Percentiles rank a stretch among this genome's conserved stretches.
Conservation (phyloP, 2,797 vertebrate species). For the Pristis pectinata region DNA sequence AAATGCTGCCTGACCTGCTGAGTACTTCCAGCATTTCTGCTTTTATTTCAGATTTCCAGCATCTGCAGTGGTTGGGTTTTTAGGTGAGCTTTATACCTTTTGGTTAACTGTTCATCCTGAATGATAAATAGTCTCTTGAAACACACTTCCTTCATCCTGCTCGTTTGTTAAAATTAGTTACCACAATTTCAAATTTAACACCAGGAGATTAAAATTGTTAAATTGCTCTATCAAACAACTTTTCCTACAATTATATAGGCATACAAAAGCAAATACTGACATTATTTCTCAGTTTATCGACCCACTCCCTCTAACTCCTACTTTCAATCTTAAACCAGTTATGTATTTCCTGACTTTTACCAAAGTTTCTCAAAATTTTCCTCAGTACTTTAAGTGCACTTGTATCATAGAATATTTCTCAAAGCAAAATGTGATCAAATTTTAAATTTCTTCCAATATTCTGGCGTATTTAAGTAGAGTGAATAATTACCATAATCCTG, state of each 20-base stretch:
- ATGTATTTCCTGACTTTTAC: neutral
- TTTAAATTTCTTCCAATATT: neutral
- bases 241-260: neutral
- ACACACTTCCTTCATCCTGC: neutral
- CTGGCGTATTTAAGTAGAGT: neutral
- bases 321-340: neutral
- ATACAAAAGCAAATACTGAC: neutral
- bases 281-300: neutral
- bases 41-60: neutral
- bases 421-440: neutral
- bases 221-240: neutral
- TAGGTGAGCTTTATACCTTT: too few species aligned
- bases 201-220: neutral
- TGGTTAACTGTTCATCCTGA: neutral
- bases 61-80: too few species aligned
- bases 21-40: neutral
- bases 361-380: neutral
- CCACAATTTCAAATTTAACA: neutral
- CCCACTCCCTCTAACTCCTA: too few species aligned
- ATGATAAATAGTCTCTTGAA: neutral
- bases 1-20: neutral
- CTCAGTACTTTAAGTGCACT: neutral
- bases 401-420: neutral
- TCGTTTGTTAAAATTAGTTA: neutral
- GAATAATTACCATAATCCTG: neutral